These are phyloP conservation scores for Acleris cristana DNA, from an alignment of 2,888 invertebrate genomes.

Conservation along the genomic window DNA sequence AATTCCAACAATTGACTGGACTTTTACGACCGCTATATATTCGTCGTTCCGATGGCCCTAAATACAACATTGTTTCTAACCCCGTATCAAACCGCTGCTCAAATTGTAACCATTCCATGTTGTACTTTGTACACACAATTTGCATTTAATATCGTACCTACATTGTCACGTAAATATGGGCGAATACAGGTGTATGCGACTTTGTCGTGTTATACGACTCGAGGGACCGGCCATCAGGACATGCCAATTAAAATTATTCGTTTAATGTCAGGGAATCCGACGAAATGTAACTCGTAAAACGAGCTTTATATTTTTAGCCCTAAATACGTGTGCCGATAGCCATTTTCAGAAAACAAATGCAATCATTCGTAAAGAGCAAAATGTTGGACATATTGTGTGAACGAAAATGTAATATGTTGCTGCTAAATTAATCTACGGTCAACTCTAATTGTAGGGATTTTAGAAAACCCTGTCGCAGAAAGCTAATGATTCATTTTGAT, in stretches of 20 bases:
- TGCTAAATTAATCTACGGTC: too few relatives aligned
- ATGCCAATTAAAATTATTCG: conserved; percentile 47
- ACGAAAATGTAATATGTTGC: neutral
- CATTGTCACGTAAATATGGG: conserved; percentile 26
- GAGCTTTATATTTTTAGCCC: conserved; percentile 60
- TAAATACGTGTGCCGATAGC: conserved; percentile 54
- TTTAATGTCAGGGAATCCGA: conserved; percentile 46
- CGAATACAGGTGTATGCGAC: conserved; percentile 20
- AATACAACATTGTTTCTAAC: conserved; percentile 32
- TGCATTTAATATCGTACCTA: conserved; percentile 36
- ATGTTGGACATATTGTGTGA: neutral
- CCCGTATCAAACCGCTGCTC: conserved; percentile 30
- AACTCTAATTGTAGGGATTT: too few relatives aligned
- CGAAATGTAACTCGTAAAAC: conserved; percentile 46
- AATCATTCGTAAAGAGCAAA: conserved; percentile 64
- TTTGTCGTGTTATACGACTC: conserved; percentile 46
- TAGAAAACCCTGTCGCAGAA: too few relatives aligned
- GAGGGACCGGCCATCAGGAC: conserved; percentile 43
- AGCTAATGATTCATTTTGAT: too few relatives aligned
- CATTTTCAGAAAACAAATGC: conserved; percentile 70
- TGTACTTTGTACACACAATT: conserved; percentile 35
- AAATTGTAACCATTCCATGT: conserved; percentile 29
- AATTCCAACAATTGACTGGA: conserved; percentile 13
- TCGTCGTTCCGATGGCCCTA: conserved; percentile 26
- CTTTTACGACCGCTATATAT: conserved; percentile 12